Evolutionary conservation across 1,140 invertebrate species (phyloP), one percentile per base, ranked within the genome.

Genomic region (Zaprionus gabonicus): DNA sequence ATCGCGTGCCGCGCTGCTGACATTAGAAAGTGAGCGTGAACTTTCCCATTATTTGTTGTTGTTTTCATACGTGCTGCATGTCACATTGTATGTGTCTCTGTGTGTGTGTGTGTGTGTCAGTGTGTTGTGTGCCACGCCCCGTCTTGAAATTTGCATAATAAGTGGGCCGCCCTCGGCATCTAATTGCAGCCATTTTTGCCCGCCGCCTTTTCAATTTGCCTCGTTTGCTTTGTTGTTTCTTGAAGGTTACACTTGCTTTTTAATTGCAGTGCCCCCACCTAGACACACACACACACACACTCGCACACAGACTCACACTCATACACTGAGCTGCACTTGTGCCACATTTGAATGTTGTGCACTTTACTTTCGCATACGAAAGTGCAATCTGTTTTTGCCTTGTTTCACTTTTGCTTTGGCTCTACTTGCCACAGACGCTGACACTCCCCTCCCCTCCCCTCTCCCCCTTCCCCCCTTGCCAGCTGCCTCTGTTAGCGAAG

Each of bases 21-120:
- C 73, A 73, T 60, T 82, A 83, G 81, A 83, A 83, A 83, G 81
- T 83, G 70, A 83, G 76, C 81, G 81, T 76, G 72, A 82, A 80
- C 80, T 82, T 80, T 82, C 81, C 57, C 81, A 83, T 79, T 71
- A 49, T 75, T 69, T 71, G 67, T 67, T 59, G 51, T 41, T 55
- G 31, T 34, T 34, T 3, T 10, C 31, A 23, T 23, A 23, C 23
- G 2, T 23, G 23, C 75, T 51, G 28, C 46, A 9, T 36, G 13
- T 41, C 20, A 25, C 38, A 53, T 5, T 62, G 44, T 27, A 23
- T 64, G 53, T 20, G 41, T n/a, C n/a, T n/a, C n/a, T n/a, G n/a
- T 51, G 31, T 78, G 31, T 72, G 12, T 20, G 41, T 57, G 53
- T 57, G 15, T 57, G 38, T 58, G 15, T 58, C 3, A 17, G 20